These are phyloP conservation scores for Enhydra lutris DNA, from an alignment of 2,113 vertebrate species.

Conservation along the genomic window DNA sequence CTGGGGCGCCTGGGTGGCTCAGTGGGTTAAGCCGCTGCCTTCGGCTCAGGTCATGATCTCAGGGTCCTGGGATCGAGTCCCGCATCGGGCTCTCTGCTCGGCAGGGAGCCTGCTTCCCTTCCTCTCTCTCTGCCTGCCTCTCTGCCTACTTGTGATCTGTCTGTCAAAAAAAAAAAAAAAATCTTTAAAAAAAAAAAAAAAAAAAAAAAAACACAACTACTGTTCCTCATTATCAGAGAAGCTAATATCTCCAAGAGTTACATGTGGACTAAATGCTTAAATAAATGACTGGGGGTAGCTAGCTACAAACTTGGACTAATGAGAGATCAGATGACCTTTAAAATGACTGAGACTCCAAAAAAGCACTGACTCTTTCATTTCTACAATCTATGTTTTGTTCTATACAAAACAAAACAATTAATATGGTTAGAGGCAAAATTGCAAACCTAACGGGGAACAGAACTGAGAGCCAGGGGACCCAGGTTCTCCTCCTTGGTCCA, in stretches of 20 bases:
- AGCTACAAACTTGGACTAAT: not conserved
- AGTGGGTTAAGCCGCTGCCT: no score
- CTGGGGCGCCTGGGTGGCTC: not conserved
- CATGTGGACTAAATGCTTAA: conserved; percentile 26
- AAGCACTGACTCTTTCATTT: not conserved
- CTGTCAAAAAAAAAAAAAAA: no score
- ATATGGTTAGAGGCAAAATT: not conserved
- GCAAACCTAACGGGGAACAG: not conserved
- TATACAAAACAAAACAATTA: conserved; percentile 46
- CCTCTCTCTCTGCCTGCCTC: no score
- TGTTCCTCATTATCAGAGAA: not conserved
- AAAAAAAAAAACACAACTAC: not conserved
- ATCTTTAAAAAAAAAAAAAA: no score
- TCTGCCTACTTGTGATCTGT: no score
- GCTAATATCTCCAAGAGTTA: not conserved
- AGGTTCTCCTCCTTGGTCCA: not conserved
- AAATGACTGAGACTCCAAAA: conserved; percentile 38
- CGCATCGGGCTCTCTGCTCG: no score
- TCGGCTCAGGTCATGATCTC: no score
- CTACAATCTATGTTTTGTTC: conserved; percentile 21
- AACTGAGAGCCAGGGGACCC: not conserved
- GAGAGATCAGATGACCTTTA: conserved; percentile 40
- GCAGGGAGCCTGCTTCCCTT: no score
- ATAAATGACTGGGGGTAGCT: not conserved
- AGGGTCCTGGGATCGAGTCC: no score